Conservation (phyloP, 2,113 vertebrate genomes). For the Solenodon paradoxus region DNA sequence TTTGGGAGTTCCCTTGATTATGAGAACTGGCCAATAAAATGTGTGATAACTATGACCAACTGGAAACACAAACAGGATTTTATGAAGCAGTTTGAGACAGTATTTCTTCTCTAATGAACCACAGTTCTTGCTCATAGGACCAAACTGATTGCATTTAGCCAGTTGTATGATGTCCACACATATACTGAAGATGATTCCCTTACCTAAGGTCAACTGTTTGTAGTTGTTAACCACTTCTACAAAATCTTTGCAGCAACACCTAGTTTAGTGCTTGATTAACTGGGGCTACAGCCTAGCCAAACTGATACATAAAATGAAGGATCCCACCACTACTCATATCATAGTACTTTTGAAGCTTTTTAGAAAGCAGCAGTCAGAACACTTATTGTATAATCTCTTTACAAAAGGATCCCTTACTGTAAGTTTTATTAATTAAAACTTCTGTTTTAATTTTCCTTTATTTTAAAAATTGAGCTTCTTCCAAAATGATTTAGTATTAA, state of each 20-base stretch:
- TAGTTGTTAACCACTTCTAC: no score
- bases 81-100: not conserved
- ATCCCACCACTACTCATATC: not conserved
- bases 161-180: not conserved
- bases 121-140: not conserved
- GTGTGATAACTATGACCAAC: no score
- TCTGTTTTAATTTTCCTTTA: not conserved
- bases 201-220: not conserved
- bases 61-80: not conserved
- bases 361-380: not conserved
- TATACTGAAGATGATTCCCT: not conserved
- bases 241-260: not conserved
- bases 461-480: no score
- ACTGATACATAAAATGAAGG: not conserved
- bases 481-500: no score
- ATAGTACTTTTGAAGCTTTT: not conserved
- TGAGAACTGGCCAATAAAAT: not conserved
- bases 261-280: not conserved
- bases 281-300: no score
- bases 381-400: not conserved
- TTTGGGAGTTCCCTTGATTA: not conserved
- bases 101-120: not conserved
- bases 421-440: not conserved
- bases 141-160: not conserved
- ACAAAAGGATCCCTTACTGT: not conserved